Conservation (phyloP, 2,888 invertebrate genomes). For the Eristalinus sepulchralis region DNA sequence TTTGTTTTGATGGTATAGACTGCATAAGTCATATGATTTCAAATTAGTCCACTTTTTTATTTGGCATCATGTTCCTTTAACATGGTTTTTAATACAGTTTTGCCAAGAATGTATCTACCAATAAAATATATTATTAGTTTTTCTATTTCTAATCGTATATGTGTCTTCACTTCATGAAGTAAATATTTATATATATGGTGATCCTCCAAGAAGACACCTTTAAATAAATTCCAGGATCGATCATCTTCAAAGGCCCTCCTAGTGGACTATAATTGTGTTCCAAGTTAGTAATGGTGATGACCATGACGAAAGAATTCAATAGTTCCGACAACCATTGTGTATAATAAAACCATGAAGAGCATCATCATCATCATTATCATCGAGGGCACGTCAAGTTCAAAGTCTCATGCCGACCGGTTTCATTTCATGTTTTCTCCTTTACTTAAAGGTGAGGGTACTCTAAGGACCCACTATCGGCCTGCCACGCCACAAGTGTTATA, state of each 20-base stretch:
- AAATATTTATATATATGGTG: neutral
- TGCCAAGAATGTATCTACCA: too few species aligned
- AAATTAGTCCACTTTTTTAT: too few species aligned
- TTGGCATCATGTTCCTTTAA: too few species aligned
- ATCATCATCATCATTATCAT: conserved; percentile 41
- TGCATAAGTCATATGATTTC: too few species aligned
- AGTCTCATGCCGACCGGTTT: conserved; percentile 52
- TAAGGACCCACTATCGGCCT: conserved; percentile 33
- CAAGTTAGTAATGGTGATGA: neutral
- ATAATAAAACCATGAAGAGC: conserved; percentile 30
- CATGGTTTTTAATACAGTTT: too few species aligned
- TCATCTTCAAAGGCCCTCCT: conserved; percentile 31
- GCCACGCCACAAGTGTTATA: neutral
- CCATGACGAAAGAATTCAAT: conserved; percentile 26
- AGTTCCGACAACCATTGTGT: conserved; percentile 28
- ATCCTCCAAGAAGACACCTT: conserved; percentile 5
- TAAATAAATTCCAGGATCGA: conserved; percentile 1
- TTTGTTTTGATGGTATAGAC: too few species aligned
- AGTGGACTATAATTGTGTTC: neutral
- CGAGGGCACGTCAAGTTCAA: conserved; percentile 49
- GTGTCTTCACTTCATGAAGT: neutral
- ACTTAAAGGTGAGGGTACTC: conserved; percentile 25
- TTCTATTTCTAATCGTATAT: neutral
- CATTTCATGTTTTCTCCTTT: conserved; percentile 15
- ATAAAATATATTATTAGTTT: too few species aligned